Conservation (phyloP, 2,797 vertebrate species). For the Antrozous pallidus region DNA sequence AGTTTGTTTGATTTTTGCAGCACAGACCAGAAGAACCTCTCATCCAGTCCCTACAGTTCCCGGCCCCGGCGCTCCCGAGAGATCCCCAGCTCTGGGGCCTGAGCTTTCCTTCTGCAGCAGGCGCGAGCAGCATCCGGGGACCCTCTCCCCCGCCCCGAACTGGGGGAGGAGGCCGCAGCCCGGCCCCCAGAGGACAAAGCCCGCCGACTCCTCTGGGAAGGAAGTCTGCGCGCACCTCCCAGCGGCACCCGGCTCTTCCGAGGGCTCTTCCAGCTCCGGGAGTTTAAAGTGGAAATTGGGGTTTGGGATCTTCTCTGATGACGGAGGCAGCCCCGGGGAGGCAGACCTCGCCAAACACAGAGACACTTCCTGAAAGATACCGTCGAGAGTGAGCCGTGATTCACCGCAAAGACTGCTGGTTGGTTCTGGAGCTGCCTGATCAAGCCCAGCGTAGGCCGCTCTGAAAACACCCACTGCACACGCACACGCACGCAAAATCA, state of each 20-base stretch:
- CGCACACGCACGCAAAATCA: too few relatives aligned
- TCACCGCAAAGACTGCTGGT: not conserved
- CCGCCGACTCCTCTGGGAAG: not conserved
- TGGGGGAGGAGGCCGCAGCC: not conserved
- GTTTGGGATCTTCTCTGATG: not conserved
- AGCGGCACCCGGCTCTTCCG: not conserved
- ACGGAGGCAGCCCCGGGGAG: not conserved
- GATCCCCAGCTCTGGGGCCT: not conserved
- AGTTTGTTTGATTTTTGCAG: not conserved
- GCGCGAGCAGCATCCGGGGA: not conserved
- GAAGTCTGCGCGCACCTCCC: not conserved
- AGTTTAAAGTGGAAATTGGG: not conserved
- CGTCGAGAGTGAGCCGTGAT: not conserved
- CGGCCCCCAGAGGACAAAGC: not conserved
- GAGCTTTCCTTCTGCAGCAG: not conserved
- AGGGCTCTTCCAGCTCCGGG: not conserved
- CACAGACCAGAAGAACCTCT: not conserved
- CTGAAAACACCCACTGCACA: not conserved
- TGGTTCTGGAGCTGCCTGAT: not conserved
- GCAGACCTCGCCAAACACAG: not conserved
- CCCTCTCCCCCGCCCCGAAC: accelerated
- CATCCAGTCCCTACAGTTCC: not conserved
- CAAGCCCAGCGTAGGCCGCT: not conserved
- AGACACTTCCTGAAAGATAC: not conserved
- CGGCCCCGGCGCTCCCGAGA: not conserved